These are phyloP conservation scores for Palythoa grandis DNA, from an alignment of 92 coral and sea anemone species.

Conservation along the genomic window DNA sequence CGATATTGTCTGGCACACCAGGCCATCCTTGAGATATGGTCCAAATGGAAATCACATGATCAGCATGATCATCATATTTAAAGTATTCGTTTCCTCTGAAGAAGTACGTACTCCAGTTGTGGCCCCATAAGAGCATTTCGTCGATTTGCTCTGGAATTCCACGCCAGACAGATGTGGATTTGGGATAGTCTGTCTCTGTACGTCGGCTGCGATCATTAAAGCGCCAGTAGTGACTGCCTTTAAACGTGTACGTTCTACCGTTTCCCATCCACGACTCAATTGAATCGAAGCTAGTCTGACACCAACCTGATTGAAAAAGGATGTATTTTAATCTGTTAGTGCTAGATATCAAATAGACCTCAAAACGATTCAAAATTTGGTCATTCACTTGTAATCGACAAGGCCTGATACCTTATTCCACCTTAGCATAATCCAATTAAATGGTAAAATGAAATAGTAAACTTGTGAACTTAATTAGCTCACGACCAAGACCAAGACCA, in stretches of 20 bases:
- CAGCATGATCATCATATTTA: constrained; percentile 33
- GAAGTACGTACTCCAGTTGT: constrained; percentile 60
- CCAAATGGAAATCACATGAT: not conserved
- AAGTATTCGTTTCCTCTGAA: constrained; percentile 62
- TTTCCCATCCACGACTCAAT: constrained; percentile 53
- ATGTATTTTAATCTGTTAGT: not conserved
- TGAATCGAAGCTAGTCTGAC: constrained; percentile 36
- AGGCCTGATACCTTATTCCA: not conserved
- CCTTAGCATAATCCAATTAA: not conserved
- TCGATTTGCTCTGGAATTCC: constrained; percentile 66
- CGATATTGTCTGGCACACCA: constrained; percentile 72
- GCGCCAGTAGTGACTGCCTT: constrained; percentile 10
- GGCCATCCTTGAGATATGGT: constrained; percentile 79
- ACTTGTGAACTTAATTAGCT: no score
- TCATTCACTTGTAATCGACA: not conserved
- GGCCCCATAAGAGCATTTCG: constrained; percentile 69
- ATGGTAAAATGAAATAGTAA: not conserved
- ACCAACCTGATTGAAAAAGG: constrained; percentile 43
- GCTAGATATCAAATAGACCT: not conserved
- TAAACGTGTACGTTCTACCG: constrained; percentile 24
- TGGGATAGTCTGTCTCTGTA: constrained; percentile 45
- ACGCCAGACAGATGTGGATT: constrained; percentile 30
- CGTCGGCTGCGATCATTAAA: constrained; percentile 1
- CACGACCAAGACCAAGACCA: no score
- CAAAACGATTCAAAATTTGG: not conserved